These are phyloP conservation scores for Acanthacorydalis orientalis DNA, from an alignment of 2,888 invertebrate species.

Conservation along the genomic window DNA sequence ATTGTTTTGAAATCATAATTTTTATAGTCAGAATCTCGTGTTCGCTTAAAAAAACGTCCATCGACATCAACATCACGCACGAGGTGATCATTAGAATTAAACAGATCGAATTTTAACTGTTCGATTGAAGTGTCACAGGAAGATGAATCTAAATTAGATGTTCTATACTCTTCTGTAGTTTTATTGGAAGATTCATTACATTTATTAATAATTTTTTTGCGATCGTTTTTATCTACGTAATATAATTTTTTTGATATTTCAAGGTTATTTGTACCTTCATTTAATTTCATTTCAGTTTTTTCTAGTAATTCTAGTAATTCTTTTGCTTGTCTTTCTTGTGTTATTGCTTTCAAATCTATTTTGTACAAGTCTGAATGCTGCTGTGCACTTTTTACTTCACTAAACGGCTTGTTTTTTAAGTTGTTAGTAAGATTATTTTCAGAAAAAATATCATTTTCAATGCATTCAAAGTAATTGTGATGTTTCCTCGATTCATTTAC, in stretches of 20 bases:
- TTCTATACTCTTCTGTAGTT: constrained; percentile 46
- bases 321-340: constrained; percentile 58
- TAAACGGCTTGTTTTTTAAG: constrained; percentile 2
- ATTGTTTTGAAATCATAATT: constrained; percentile 30
- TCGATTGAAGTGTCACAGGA: constrained; percentile 47
- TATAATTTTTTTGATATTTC: constrained; percentile 42
- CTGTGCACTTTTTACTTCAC: too few relatives aligned
- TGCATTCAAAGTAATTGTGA: constrained; percentile 16
- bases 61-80: constrained; percentile 61
- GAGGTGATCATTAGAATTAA: constrained; percentile 45
- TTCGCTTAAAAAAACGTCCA: constrained; percentile 49
- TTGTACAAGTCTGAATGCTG: too few relatives aligned
- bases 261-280: constrained; percentile 45
- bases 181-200: constrained; percentile 50
- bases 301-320: constrained; percentile 60
- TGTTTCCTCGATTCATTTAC: constrained; percentile 20
- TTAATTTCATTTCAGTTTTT: constrained; percentile 59
- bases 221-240: constrained; percentile 45
- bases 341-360: constrained; percentile 37
- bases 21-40: constrained; percentile 53
- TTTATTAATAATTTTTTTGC: constrained; percentile 44
- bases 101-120: constrained; percentile 49
- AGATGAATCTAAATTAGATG: constrained; percentile 45
- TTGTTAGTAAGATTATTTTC: constrained; percentile 1
- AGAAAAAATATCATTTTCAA: neutral